Conservation (phyloP, 2,113 vertebrate genomes). For the Bufo bufo region DNA sequence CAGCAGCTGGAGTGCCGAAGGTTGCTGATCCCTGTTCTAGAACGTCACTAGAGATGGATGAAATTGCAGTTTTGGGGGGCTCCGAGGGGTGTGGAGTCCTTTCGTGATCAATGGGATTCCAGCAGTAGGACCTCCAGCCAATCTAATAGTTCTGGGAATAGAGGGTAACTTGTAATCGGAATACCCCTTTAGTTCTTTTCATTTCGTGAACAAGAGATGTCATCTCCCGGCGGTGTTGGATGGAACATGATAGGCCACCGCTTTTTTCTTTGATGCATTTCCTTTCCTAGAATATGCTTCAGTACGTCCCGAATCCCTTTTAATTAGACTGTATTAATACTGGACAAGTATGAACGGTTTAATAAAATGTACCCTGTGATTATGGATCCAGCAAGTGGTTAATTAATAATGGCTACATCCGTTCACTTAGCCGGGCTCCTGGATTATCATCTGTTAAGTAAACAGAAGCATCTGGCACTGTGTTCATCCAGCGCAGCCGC, state of each 20-base stretch:
- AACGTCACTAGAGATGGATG: no score
- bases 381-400: not conserved
- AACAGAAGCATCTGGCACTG: slow-evolving; percentile 34
- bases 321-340: not conserved
- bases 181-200: no score
- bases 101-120: no score
- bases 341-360: not conserved
- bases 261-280: not conserved
- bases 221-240: no score
- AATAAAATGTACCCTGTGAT: not conserved
- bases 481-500: not conserved
- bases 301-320: not conserved
- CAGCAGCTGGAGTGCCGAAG: no score
- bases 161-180: no score
- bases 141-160: no score
- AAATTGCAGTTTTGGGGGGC: no score
- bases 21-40: no score
- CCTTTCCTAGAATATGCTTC: not conserved
- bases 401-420: not conserved
- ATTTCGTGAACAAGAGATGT: no score
- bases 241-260: not conserved
- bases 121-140: no score
- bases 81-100: no score
- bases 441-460: slow-evolving; percentile 23
- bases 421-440: not conserved